phyloP scores from a whole-genome alignment of 2,888 invertebrate genomes.

The Timema cristinae region DNA sequence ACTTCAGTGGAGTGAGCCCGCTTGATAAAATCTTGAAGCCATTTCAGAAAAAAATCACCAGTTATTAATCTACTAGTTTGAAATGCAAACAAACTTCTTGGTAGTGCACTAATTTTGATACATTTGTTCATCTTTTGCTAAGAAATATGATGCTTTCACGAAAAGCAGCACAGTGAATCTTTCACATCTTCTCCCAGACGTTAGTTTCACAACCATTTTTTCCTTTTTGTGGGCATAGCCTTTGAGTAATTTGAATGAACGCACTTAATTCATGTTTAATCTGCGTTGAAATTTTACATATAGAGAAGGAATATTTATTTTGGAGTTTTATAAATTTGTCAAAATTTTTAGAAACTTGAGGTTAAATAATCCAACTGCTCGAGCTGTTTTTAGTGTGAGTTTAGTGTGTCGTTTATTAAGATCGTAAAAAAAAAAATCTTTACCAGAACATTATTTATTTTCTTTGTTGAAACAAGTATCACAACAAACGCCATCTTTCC shows the following conservation, averaged over 20 bases:
- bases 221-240: slow-evolving; percentile 28
- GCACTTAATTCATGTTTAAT: slow-evolving; percentile 30
- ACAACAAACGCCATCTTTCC: slow-evolving; percentile 29
- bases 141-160: slow-evolving; percentile 33
- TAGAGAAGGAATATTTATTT: slow-evolving; percentile 21
- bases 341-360: slow-evolving; percentile 29
- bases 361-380: slow-evolving; percentile 6
- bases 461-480: slow-evolving; percentile 29
- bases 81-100: slow-evolving; percentile 21
- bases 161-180: slow-evolving; percentile 29
- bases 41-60: slow-evolving; percentile 22
- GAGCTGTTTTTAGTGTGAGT: slow-evolving; percentile 27
- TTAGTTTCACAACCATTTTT: slow-evolving; percentile 33
- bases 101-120: slow-evolving; percentile 30
- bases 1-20: slow-evolving; percentile 28
- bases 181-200: slow-evolving; percentile 32
- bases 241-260: slow-evolving; percentile 28
- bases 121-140: slow-evolving; percentile 24
- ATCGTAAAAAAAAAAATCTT: slow-evolving; percentile 28
- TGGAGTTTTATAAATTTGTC: slow-evolving; percentile 21
- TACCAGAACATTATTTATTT: slow-evolving; percentile 28
- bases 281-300: slow-evolving; percentile 30
- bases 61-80: slow-evolving; percentile 28
- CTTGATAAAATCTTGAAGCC: slow-evolving; percentile 25
- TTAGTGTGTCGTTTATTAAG: slow-evolving; percentile 26